Evolutionary conservation across 1,140 invertebrate species (phyloP), one percentile per base, ranked within the genome.

Genomic region (Drosophila grimshawi): DNA sequence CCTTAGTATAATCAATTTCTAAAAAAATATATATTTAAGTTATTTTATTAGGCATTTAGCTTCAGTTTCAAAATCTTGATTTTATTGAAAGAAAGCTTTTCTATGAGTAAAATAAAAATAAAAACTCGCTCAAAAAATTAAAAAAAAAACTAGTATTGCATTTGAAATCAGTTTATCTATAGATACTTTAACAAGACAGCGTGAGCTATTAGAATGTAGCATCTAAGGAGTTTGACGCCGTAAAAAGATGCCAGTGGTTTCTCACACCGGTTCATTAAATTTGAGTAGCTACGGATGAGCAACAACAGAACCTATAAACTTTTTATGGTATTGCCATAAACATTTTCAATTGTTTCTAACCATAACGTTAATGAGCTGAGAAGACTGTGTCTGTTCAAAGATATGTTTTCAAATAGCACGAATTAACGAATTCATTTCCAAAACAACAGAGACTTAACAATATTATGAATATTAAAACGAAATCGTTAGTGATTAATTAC

Each of bases 181-280:
- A 61, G 48, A 68, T 56, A 73, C 60, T 75, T 76, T 82, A 75
- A 70, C 65, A 77, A 79, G 74, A 30, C 68, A 55, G 43, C 59
- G 71, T 65, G 72, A 81, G 53, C 62, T 53, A 69, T 69, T 55
- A 53, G 49, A 55, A 69, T 37, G 10, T 59, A 48, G 55, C 67
- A 76, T 66, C 56, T 57, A 67, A 59, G 63, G 63, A 78, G 43
- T 62, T 62, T 53, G 60, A 66, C 35, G 33, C 78, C 80, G 75
- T 83, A 81, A 82, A 80, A 76, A 78, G 49, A 33, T 32, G 53
- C 33, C 48, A 43, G 46, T 51, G 48, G 63, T 63, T 82, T 76
- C 76, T 82, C 80, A 83, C 80, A 68, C 48, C 68, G 82, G 62
- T 79, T 80, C 80, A 76, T 83, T 83, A 79, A 76, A 76, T 75